A percentile compares a stretch with the other conserved stretches of the same genome.
These are phyloP conservation scores for Pardalotus punctatus DNA, from an alignment of 2,113 vertebrate genomes.

Conservation along the genomic window DNA sequence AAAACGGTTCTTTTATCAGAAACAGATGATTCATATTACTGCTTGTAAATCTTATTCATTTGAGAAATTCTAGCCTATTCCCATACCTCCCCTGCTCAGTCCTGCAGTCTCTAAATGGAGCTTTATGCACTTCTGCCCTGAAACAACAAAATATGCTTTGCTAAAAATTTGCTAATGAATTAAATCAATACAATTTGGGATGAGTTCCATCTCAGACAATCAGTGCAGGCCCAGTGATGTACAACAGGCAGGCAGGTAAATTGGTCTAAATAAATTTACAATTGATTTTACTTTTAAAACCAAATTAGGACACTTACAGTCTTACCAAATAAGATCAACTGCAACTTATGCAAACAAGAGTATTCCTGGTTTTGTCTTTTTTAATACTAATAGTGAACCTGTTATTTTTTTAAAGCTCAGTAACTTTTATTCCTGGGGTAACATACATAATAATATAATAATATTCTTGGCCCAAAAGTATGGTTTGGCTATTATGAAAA, in stretches of 20 bases:
- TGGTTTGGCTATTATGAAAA: not conserved
- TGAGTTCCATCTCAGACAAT: conserved; percentile 57
- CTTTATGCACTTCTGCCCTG: conserved; percentile 1
- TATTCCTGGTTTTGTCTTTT: not conserved
- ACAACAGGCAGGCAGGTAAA: conserved; percentile 66
- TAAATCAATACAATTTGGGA: conserved; percentile 62
- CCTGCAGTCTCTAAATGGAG: not conserved
- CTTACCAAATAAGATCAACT: conserved; percentile 33
- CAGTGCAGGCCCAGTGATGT: conserved; percentile 64
- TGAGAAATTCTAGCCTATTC: not conserved
- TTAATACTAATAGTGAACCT: not conserved
- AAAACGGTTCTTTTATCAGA: not conserved
- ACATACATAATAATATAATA: not conserved
- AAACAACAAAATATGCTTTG: conserved; percentile 2
- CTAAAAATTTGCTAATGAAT: conserved; percentile 64
- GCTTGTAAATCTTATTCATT: not conserved
- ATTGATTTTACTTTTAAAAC: conserved; percentile 76
- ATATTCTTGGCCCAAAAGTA: not conserved
- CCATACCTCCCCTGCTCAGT: not conserved
- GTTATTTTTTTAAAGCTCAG: not conserved
- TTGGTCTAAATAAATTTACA: conserved; percentile 77
- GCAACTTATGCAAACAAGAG: conserved; percentile 16
- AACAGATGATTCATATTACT: not conserved
- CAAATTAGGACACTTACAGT: conserved; percentile 70
- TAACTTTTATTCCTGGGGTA: not conserved